Evolutionary conservation across 1,140 invertebrate species (phyloP), one percentile per base, ranked within the genome.

Genomic region (Subanguina moxae): DNA sequence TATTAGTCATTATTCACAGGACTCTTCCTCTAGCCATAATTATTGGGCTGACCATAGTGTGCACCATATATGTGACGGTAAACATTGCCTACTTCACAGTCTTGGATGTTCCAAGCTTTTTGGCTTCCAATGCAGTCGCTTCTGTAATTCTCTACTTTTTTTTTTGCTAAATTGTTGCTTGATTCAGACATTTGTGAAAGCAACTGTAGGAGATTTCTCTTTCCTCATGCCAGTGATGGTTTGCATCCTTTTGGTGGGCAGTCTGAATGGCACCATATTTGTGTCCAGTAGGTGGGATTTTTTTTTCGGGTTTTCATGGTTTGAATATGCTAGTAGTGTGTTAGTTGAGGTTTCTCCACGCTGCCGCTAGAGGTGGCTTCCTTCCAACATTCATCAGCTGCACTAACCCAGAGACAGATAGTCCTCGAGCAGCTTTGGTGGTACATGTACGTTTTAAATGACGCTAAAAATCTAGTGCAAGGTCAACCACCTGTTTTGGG

Each of bases 221-320:
- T 82, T 80, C 62, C 61, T 64, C 0, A 80, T 80, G 52, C 78
- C 78, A 7, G 70, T 82, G 23, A 65, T 82, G 64, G 72, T 81
- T 45, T 70, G 73, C 52, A 63, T 81, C 56, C 42, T 81, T 5
- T 58, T 81, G 13, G 71, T 81, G 30, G 79, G 79, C 56, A 61
- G 30, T 42, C 21, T 30, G 13, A 28, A 11, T 25, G 27, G 8
- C 21, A 21, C 5, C 17, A 21, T 66, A 65, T 59, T 25, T 19
- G 23, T 42, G 17, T 30, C 19, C 17, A 66, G 25, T 28, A 62
- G 23, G 30, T 21, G n/a, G n/a, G 7, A n/a, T 21, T 0, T 57
- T 30, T 19, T 21, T 15, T n/a, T 52, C 25, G 13, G 11, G 1
- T 38, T n/a, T 23, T 27, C 23, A 25, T 30, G 19, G 45, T 57